A percentile compares a stretch with the other conserved stretches of the same genome.
Evolutionary conservation across 2,797 vertebrate species (phyloP).

Genomic region (Orientallactaga sibirica): DNA sequence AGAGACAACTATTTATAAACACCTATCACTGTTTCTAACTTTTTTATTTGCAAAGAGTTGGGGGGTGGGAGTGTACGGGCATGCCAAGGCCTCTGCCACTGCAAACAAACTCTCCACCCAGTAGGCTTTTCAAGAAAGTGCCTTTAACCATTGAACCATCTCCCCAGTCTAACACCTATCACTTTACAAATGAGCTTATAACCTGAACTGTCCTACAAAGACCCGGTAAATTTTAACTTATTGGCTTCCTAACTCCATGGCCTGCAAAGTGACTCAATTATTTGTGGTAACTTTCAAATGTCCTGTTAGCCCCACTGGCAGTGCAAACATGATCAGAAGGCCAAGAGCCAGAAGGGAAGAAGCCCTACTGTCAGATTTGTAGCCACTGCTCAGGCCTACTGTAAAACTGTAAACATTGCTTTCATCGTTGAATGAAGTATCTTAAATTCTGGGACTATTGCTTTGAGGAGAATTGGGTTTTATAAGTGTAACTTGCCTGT

Average conservation of each 20-base stretch:
- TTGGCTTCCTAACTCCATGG: neutral
- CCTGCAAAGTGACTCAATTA: neutral
- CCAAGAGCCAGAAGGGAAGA: neutral
- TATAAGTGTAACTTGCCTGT: neutral
- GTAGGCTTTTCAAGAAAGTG: too few relatives aligned
- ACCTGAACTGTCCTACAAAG: neutral
- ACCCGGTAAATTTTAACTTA: neutral
- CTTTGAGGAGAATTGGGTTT: constrained; percentile 41
- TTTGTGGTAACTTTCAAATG: neutral
- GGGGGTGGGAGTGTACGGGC: too few relatives aligned
- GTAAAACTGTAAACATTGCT: neutral
- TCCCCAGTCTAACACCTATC: neutral
- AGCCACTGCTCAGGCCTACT: neutral
- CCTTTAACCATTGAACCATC: too few relatives aligned
- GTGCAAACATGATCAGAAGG: neutral
- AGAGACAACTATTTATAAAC: neutral
- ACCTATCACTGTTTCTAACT: neutral
- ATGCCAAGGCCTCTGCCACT: too few relatives aligned
- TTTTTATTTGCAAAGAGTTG: too few relatives aligned
- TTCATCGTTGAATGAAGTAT: constrained; percentile 7
- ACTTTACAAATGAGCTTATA: constrained; percentile 46
- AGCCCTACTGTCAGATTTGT: neutral
- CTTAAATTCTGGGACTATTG: constrained; percentile 15
- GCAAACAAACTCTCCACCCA: too few relatives aligned
- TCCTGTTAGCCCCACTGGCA: neutral